Evolutionary conservation across 2,113 vertebrate genomes (phyloP).

Genomic region (Glaucidium brasilianum): DNA sequence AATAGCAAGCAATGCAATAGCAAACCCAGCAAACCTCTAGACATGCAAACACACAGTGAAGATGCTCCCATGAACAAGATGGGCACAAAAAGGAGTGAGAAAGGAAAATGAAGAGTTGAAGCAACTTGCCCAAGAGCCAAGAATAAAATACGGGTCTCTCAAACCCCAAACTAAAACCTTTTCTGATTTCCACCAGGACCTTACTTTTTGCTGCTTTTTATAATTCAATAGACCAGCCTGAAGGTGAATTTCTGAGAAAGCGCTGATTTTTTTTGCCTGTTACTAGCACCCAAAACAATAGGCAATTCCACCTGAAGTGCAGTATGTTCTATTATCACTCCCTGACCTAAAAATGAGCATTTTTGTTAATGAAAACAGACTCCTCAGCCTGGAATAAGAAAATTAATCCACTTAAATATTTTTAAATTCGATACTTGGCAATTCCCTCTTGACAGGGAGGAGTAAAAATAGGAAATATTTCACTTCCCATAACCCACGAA

Average conservation of each 20-base stretch:
- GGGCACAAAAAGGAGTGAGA: not conserved
- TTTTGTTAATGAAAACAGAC: not conserved
- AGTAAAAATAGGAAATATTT: not conserved
- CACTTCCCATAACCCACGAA: not conserved
- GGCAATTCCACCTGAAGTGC: not conserved
- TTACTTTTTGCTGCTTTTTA: not conserved
- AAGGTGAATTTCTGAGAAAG: not conserved
- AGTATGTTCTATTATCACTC: not conserved
- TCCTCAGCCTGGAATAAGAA: not conserved
- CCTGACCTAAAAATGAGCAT: not conserved
- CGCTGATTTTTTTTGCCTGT: not conserved
- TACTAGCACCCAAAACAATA: not conserved
- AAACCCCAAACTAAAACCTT: not conserved
- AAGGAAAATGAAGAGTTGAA: not conserved
- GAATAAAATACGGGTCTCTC: not conserved
- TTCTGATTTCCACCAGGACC: not conserved
- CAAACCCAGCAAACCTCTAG: not conserved
- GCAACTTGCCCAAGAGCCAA: not conserved
- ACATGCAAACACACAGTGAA: not conserved
- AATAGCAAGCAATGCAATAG: not conserved
- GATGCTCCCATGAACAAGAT: not conserved
- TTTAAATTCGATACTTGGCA: not conserved
- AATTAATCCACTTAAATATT: not conserved
- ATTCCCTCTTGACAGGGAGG: not conserved
- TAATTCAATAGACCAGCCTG: not conserved